phyloP scores from a whole-genome alignment of 2,888 invertebrate genomes.

The Desoria tigrina region DNA sequence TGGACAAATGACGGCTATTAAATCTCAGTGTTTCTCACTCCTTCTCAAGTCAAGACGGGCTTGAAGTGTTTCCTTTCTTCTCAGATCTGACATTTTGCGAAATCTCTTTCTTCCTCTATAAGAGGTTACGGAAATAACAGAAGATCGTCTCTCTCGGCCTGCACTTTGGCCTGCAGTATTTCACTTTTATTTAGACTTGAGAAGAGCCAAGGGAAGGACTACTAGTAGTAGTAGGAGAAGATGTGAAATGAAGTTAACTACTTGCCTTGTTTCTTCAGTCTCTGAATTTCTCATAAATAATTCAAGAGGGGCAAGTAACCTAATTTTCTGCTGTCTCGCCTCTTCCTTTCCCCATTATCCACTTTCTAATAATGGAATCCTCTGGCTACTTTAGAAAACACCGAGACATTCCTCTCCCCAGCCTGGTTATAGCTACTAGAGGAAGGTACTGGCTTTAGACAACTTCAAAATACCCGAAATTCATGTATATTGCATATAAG shows the following conservation, averaged over 20 bases:
- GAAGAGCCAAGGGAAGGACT: background rate
- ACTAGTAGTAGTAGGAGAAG: background rate
- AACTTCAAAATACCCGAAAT: too few species aligned
- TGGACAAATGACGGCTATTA: conserved; percentile 15
- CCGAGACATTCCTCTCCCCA: too few species aligned
- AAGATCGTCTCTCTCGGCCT: too few species aligned
- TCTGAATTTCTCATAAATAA: conserved; percentile 44
- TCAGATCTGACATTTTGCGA: conserved; percentile 6
- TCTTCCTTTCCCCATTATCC: conserved; percentile 47
- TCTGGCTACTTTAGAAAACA: background rate
- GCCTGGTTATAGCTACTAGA: too few species aligned
- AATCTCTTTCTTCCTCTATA: conserved; percentile 4
- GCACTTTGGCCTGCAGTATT: conserved; percentile 8
- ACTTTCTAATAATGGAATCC: conserved; percentile 27
- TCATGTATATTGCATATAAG: too few species aligned
- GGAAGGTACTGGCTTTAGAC: too few species aligned
- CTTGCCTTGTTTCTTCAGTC: conserved; percentile 16
- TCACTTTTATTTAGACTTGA: conserved; percentile 1
- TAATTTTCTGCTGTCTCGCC: conserved; percentile 51
- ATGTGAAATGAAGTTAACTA: conserved; percentile 16
- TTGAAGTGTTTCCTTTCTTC: conserved; percentile 12
- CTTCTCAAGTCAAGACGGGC: background rate
- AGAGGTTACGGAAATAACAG: too few species aligned
- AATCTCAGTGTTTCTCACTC: conserved; percentile 7
- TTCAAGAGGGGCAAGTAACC: conserved; percentile 49